Evolutionary conservation across 2,888 invertebrate genomes (phyloP).

Genomic region (Patella caerulea): DNA sequence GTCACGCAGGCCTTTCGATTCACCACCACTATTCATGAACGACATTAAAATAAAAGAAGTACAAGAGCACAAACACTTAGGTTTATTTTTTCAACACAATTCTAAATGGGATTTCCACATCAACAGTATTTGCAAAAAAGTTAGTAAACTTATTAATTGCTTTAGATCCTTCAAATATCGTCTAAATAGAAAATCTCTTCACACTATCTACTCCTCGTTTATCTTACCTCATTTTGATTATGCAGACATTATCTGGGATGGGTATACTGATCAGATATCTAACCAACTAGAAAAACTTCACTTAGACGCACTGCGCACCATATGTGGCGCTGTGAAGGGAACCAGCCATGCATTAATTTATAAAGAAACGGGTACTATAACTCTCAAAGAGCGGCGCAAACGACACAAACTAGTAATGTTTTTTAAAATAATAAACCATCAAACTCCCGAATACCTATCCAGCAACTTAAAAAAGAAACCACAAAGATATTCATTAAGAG

Average conservation of each 20-base stretch:
- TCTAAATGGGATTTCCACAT: too few relatives aligned
- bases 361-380: not conserved
- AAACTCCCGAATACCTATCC: not conserved
- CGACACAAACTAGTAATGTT: not conserved
- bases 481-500: not conserved
- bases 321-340: constrained; percentile 3
- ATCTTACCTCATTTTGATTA: constrained; percentile 8
- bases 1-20: too few relatives aligned
- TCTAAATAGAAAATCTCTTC: constrained; percentile 3
- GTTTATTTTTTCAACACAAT: too few relatives aligned
- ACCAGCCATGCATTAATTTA: constrained; percentile 8
- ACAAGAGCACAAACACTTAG: too few relatives aligned
- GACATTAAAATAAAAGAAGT: too few relatives aligned
- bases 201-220: not conserved
- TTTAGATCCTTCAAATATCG: constrained; percentile 7
- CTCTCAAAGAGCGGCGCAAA: not conserved
- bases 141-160: not conserved
- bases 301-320: constrained; percentile 1
- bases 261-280: not conserved
- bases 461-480: not conserved
- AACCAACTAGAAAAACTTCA: not conserved
- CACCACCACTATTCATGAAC: too few relatives aligned
- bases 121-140: too few relatives aligned
- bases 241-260: not conserved
- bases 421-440: not conserved